A percentile compares a stretch with the other conserved stretches of the same genome.
Evolutionary conservation across 2,888 invertebrate genomes (phyloP).

Genomic region (Pilophorus perplexus): DNA sequence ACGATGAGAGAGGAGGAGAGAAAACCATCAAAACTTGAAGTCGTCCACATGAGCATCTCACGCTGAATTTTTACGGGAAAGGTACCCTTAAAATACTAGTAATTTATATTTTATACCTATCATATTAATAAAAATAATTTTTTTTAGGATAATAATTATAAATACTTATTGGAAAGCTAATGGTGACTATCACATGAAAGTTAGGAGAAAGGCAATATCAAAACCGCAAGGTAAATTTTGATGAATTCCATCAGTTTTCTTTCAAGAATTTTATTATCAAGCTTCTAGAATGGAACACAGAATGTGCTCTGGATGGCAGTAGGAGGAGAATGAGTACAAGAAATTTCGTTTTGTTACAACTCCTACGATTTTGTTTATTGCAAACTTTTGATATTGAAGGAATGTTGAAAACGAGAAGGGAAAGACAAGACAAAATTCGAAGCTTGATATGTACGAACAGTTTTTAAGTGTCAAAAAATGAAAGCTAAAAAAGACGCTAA

Average conservation of each 20-base stretch:
- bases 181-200: conserved; percentile 44
- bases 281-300: conserved; percentile 3
- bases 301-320: conserved; percentile 4
- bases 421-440: neutral
- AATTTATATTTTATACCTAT: conserved; percentile 22
- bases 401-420: neutral
- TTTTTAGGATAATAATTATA: conserved; percentile 44
- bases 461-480: no score
- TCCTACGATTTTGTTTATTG: no score
- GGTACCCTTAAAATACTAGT: conserved; percentile 6
- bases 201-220: conserved; percentile 38
- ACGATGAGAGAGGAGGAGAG: no score
- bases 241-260: conserved; percentile 1
- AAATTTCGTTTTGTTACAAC: no score
- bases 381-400: no score
- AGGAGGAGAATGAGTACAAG: no score
- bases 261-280: conserved; percentile 24
- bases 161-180: conserved; percentile 45
- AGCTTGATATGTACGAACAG: conserved; percentile 17
- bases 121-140: conserved; percentile 45
- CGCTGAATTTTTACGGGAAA: neutral
- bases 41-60: conserved; percentile 15
- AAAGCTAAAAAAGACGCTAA: no score
- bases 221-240: conserved; percentile 13
- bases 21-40: no score